Conservation (phyloP, 2,888 invertebrate genomes). For the Ophion costatus region DNA sequence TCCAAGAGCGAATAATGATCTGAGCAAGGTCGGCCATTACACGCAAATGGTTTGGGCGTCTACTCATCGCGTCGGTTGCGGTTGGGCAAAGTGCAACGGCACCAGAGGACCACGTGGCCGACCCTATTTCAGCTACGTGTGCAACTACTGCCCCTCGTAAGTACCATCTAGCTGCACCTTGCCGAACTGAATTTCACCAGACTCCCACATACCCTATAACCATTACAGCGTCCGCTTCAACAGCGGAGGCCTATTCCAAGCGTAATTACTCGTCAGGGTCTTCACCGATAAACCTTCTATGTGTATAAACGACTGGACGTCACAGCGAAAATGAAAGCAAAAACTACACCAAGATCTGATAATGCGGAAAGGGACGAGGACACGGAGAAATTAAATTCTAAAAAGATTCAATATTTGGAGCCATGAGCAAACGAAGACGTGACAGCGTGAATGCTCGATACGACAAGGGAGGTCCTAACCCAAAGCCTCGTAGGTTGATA, state of each 20-base stretch:
- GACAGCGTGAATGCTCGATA: no score
- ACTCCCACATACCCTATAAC: slow-evolving; percentile 8
- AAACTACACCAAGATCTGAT: background rate
- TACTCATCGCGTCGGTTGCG: slow-evolving; percentile 91
- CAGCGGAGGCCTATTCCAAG: slow-evolving; percentile 14
- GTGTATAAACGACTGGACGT: background rate
- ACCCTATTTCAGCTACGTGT: slow-evolving; percentile 91
- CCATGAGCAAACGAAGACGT: background rate
- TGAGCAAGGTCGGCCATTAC: slow-evolving; percentile 90
- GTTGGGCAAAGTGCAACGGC: slow-evolving; percentile 88
- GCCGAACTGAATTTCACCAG: slow-evolving; percentile 24
- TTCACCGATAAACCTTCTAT: background rate
- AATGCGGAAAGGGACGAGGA: background rate
- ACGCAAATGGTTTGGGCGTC: slow-evolving; percentile 94
- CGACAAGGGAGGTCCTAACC: no score
- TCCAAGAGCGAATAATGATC: slow-evolving; percentile 84
- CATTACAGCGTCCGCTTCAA: slow-evolving; percentile 35
- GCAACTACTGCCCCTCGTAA: slow-evolving; percentile 94
- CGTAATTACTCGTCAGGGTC: slow-evolving; percentile 23
- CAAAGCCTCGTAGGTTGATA: no score
- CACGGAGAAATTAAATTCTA: background rate
- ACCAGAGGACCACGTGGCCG: slow-evolving; percentile 85
- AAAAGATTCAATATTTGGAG: background rate
- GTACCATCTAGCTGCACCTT: slow-evolving; percentile 75
- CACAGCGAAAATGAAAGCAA: background rate